Base-by-base conservation (phyloP, 2,113 vertebrate species). In the Burhinus bistriatus region DNA sequence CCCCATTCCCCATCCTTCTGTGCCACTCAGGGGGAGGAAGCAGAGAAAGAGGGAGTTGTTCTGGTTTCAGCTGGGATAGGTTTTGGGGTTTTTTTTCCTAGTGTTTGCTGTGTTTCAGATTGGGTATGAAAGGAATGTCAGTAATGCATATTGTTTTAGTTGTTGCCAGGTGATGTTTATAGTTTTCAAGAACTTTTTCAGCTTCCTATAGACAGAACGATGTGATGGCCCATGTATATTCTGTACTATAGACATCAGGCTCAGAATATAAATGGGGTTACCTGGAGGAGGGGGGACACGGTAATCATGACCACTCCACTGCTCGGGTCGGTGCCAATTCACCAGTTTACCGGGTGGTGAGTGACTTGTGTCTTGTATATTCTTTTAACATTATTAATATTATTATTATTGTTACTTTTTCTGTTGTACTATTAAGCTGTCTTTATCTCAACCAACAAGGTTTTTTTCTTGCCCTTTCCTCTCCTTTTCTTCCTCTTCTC, bases 11-110 rank as follows among this genome's bases (percentile, higher is more conserved):
- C 2, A 3, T n/a, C 6, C 9, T 6, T 6, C 11, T 88, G 30
- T 19, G 2, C 16, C 4, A 3, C 22, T 19, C 1, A 0, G 2
- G 4, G 16, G 13, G 36, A 55, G 25, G 13, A 65, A 2, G 6
- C 1, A 42, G 40, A 73, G 55, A 70, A 88, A 58, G 40, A 0
- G 4, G 36, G 26, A 69, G 27, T 62, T 55, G 54, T 59, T 9
- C 58, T 36, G 34, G 13, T 23, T 61, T 61, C 23, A 61, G 6
- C n/a, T 61, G 22, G 18, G 18, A 57, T 32, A 32, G 54, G 54
- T 55, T 55, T 18, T 32, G 29, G 19, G 17, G 8, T 45, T 51
- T 19, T 32, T 59, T 61, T 59, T 36, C 9, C 34, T 36, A 16
- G n/a, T 36, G 23, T 22, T 61, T 61, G 11, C 54, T 12, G 14